Conservation (phyloP, 1,140 invertebrate species). For the Aphaenogaster floridana region DNA sequence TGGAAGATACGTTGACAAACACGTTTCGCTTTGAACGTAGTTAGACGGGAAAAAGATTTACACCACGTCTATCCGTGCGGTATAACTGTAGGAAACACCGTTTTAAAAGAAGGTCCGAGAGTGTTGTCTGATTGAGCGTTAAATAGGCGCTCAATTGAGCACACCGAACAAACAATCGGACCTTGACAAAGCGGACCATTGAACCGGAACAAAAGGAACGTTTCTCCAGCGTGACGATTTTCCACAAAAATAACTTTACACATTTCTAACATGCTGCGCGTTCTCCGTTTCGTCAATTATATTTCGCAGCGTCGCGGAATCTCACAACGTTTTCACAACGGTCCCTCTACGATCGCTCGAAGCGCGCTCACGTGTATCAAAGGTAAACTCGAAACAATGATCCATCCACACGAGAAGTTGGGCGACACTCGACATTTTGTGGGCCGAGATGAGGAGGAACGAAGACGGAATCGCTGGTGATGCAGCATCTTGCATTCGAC, state of each 20-base stretch:
- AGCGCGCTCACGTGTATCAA: neutral
- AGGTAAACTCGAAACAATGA: constrained; percentile 39
- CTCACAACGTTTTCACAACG: neutral
- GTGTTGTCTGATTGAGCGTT: constrained; percentile 64
- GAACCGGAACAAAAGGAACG: constrained; percentile 39
- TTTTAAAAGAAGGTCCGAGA: constrained; percentile 44
- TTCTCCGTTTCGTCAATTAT: constrained; percentile 20
- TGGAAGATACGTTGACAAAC: neutral
- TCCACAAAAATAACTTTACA: constrained; percentile 44
- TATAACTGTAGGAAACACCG: constrained; percentile 41
- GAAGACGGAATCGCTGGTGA: constrained; percentile 16
- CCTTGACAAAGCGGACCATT: constrained; percentile 50
- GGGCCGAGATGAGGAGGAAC: neutral
- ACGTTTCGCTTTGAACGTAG: neutral
- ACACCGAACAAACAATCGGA: constrained; percentile 48
- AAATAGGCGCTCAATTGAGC: constrained; percentile 62
- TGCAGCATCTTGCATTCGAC: constrained; percentile 66
- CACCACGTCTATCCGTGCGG: neutral
- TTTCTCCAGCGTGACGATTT: constrained; percentile 27
- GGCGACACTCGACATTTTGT: constrained; percentile 24
- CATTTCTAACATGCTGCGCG: neutral
- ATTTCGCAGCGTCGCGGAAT: neutral
- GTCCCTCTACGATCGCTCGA: neutral
- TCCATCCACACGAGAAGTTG: neutral
- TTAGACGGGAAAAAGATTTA: constrained; percentile 13